phyloP scores from a whole-genome alignment of 2,888 invertebrate species.

The Loripinus fragilis region DNA sequence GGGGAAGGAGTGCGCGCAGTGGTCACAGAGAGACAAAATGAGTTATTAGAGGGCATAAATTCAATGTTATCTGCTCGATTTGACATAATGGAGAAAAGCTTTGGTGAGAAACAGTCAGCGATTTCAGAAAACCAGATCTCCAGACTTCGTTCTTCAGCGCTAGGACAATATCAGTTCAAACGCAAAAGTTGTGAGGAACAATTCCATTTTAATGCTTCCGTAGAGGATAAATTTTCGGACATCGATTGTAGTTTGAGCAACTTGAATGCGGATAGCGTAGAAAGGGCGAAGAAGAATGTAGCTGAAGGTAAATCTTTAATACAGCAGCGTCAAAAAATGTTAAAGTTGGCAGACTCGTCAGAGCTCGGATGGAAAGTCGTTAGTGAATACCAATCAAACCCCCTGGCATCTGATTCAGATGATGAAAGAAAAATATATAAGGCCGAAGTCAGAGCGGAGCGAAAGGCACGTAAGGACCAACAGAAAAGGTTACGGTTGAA shows the following conservation, averaged over 20 bases:
- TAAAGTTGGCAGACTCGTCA: not conserved
- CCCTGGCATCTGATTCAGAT: not conserved
- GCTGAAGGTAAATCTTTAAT: not conserved
- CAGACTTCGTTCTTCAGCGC: not conserved
- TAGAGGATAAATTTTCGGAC: conserved; percentile 10
- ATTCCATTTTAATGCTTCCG: not conserved
- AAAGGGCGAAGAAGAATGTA: not conserved
- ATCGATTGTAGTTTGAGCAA: conserved; percentile 10
- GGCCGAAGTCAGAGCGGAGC: conserved; percentile 1
- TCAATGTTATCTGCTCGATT: not conserved
- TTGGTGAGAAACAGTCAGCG: not conserved
- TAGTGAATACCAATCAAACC: not conserved
- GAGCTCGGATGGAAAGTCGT: not conserved
- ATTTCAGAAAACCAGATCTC: conserved; percentile 3
- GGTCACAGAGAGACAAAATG: not conserved
- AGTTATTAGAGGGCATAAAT: not conserved
- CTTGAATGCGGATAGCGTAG: conserved; percentile 1
- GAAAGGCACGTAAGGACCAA: not conserved
- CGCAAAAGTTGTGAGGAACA: conserved; percentile 17
- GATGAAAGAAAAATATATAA: not conserved
- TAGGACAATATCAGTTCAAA: conserved; percentile 15
- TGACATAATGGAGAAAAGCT: conserved; percentile 1
- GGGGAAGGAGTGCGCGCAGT: not conserved
- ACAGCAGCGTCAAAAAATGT: not conserved
- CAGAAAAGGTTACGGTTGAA: not conserved